These are phyloP conservation scores for Trichonephila clavipes DNA, from an alignment of 1,140 invertebrate genomes.

Conservation along the genomic window DNA sequence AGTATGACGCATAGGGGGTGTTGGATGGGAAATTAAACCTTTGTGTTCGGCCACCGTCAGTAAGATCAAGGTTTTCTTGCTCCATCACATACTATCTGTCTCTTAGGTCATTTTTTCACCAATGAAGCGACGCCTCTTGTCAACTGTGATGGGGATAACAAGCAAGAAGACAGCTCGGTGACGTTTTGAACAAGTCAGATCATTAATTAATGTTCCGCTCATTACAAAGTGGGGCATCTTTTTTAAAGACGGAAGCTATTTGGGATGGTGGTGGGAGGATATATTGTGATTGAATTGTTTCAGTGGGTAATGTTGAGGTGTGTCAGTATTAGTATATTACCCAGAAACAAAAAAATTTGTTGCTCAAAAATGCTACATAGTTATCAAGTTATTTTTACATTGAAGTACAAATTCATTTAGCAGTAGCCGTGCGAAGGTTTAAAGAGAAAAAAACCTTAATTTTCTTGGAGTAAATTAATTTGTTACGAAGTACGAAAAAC, in stretches of 20 bases:
- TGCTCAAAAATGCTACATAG: no score
- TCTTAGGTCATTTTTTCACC: not conserved
- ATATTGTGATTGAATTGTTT: no score
- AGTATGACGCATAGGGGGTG: slow-evolving; percentile 3
- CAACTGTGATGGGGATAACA: not conserved
- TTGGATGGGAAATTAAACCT: slow-evolving; percentile 39
- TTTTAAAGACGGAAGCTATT: not conserved
- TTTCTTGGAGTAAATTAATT: no score
- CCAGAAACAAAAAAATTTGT: no score
- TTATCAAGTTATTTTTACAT: no score
- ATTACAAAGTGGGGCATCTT: not conserved
- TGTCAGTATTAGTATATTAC: no score
- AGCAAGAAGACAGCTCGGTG: not conserved
- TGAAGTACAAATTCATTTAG: no score
- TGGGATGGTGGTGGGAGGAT: no score
- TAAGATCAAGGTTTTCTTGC: slow-evolving; percentile 10
- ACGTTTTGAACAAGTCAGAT: not conserved
- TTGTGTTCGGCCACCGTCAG: slow-evolving; percentile 19
- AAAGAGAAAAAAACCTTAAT: no score
- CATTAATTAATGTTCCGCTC: not conserved
- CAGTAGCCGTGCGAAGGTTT: no score
- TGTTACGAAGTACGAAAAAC: no score
- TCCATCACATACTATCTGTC: not conserved
- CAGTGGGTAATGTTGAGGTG: no score
- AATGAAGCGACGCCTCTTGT: not conserved